Conservation (phyloP, 2,797 vertebrate species). For the Sebastolobus altivelis region DNA sequence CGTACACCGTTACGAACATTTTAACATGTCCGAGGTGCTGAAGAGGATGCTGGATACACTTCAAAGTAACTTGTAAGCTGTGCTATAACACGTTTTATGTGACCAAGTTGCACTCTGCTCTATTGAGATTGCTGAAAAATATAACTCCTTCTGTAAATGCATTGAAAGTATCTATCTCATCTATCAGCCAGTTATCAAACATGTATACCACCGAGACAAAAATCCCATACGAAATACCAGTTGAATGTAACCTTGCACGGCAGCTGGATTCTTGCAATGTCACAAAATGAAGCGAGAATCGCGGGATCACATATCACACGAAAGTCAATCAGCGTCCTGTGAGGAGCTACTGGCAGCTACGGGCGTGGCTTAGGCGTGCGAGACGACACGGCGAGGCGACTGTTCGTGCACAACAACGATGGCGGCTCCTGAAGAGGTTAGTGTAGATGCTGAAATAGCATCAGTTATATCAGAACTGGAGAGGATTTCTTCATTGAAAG, state of each 20-base stretch:
- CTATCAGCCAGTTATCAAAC: background rate
- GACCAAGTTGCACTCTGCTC: accelerated
- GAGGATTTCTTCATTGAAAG: too few relatives aligned
- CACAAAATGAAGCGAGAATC: accelerated
- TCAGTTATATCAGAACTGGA: too few relatives aligned
- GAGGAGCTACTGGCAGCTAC: too few relatives aligned
- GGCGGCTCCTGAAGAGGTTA: accelerated
- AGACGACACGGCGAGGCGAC: too few relatives aligned
- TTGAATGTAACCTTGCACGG: background rate
- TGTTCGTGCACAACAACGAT: too few relatives aligned
- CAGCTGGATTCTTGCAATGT: too few relatives aligned
- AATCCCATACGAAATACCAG: background rate
- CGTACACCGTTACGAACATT: background rate
- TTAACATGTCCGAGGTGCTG: accelerated
- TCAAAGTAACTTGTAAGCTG: background rate
- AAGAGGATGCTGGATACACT: background rate
- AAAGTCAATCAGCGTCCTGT: too few relatives aligned
- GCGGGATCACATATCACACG: too few relatives aligned
- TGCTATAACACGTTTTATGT: background rate
- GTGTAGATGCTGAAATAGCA: too few relatives aligned
- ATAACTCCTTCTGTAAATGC: background rate
- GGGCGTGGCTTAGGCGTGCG: too few relatives aligned
- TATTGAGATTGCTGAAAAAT: background rate
- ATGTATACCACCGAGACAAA: background rate
- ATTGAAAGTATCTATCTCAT: background rate